A percentile compares a stretch with the other conserved stretches of the same genome.
Conservation (phyloP, 2,113 vertebrate species). For the Lonchura striata region DNA sequence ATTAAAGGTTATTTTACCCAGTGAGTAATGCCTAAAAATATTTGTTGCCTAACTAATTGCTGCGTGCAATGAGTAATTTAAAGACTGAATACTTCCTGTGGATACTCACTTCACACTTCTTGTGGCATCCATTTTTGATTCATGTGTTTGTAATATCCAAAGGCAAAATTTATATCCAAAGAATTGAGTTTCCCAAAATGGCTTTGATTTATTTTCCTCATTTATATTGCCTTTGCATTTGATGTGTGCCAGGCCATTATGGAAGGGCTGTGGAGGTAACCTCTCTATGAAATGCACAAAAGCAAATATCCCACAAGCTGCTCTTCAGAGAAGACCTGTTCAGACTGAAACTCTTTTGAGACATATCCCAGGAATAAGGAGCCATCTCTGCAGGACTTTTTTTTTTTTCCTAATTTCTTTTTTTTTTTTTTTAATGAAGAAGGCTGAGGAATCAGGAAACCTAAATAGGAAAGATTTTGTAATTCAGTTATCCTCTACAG, state of each 20-base stretch:
- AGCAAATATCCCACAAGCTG: not conserved
- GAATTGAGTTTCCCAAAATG: not conserved
- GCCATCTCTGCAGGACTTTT: not conserved
- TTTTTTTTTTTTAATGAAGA: not conserved
- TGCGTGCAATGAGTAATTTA: not conserved
- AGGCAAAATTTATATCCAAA: constrained; percentile 14
- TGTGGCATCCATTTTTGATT: constrained; percentile 21
- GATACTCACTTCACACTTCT: not conserved
- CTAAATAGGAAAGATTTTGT: not conserved
- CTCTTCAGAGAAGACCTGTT: not conserved
- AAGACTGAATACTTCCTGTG: not conserved
- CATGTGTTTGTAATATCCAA: not conserved
- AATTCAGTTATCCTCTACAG: not conserved
- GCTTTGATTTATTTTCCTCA: constrained; percentile 46
- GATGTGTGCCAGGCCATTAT: not conserved
- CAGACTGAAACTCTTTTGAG: not conserved
- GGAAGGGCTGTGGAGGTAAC: not conserved
- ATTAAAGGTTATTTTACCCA: not conserved
- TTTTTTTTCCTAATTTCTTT: too few relatives aligned
- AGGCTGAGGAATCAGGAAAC: not conserved
- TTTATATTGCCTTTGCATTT: not conserved
- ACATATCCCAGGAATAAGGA: not conserved
- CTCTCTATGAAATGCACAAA: constrained; percentile 34
- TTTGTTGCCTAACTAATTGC: not conserved
- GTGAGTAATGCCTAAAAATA: not conserved